Evolutionary conservation across 2,888 invertebrate genomes (phyloP), one percentile per base, ranked within the genome.

Genomic region (Portevinia maculata): DNA sequence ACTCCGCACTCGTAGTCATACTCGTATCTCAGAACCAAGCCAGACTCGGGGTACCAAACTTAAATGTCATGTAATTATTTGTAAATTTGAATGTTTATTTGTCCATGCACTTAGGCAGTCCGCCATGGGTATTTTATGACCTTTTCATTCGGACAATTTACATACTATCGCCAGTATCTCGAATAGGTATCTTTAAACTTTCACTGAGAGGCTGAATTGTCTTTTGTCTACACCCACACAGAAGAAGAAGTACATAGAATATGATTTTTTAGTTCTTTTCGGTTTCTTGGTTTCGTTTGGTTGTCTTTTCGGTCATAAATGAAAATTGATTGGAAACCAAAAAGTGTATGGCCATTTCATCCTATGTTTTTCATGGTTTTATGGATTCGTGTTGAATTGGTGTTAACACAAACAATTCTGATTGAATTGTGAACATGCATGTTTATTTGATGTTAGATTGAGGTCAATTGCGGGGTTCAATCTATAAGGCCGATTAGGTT

Each of bases 1-100:
- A 13, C 46, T 11, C 30, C 21, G 50, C 28, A 34, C 52, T 17
- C 41, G 19, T 17, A 34, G 44, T 44, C 21, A 32, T 46, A n/a
- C 15, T 53, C 53, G 34, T 34, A 48, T 37, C 44, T 64, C 70
- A 37, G 67, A 55, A 24, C 17, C 24, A 13, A 37, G 39, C 15
- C 59, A 13, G 50, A 53, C 28, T 17, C 37, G 34, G 52, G 28
- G 30, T 39, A 21, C 19, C 34, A 53, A 41, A 34, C 78, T 65
- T 53, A 64, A 71, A 76, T 70, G 67, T 65, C 76, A 46, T 71
- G 60, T 83, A 71, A 83, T 83, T 83, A 71, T 70, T 83, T 76
- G 81, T 83, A 70, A 65, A 60, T 60, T 65, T 24, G 53, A 76
- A 76, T 76, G 70, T 76, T 83, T 71, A 76, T 67, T 76, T 76